Base-by-base conservation (phyloP, 2,113 vertebrate species). In the Balaeniceps rex region DNA sequence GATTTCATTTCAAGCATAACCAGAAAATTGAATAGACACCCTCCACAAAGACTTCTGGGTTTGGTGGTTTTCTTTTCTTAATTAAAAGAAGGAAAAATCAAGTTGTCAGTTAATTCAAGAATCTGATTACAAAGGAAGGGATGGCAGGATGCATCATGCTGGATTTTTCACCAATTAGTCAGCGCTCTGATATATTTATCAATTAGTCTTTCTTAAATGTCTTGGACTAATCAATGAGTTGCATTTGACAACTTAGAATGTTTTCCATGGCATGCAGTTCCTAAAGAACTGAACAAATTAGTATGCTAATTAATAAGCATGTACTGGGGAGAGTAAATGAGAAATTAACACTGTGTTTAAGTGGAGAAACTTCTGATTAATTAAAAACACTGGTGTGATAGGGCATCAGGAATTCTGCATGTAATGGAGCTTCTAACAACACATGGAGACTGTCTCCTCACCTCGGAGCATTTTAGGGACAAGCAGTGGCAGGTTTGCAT, bases 231-330 rank as follows among this genome's bases (percentile, higher is more conserved):
- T 81, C 6, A 0, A 19, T 89, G 55, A 78, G 58, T n/a, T 97
- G 29, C 29, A 61, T 85, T 78, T 91, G 92, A 95, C 83, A 94
- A n/a, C 25, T n/a, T 60, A 65, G 58, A 89, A 66, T 9, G 4
- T 79, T 66, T 94, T 78, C 28, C 52, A 40, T 18, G 42, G 46
- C 55, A 55, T 58, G 57, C 46, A 65, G 23, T 90, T 93, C 71
- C 89, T 88, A 77, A 78, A 68, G 85, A 92, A 36, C 58, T 49
- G 60, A 94, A 83, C 52, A 91, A 94, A 95, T 96, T 44, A 68
- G 28, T 33, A 40, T 79, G 86, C 38, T 95, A 90, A 96, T 97
- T 88, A 90, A 79, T 82, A 86, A 87, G 4, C 21, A 9, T 19
- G 40, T 52, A 57, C 0, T 49, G 29, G 28, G 44, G n/a, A 64